phyloP scores from a whole-genome alignment of 1,140 invertebrate genomes.

The Anagrus nilaparvatae region DNA sequence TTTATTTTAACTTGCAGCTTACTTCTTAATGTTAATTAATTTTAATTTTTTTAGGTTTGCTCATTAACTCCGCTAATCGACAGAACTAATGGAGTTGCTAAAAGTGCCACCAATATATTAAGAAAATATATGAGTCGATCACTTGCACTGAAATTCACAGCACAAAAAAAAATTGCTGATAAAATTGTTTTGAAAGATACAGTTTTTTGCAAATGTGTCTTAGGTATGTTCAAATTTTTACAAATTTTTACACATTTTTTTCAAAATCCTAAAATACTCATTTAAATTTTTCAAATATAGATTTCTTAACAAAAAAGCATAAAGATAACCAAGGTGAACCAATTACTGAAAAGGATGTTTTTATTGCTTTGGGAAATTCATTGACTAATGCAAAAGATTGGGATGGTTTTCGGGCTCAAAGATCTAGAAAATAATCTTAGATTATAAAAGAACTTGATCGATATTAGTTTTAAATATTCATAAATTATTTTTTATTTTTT shows the following conservation, averaged over 20 bases:
- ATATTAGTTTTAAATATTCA: no score
- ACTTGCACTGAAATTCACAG: constrained; percentile 1
- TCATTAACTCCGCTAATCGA: not conserved
- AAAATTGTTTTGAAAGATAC: constrained; percentile 10
- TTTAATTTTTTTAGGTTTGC: not conserved
- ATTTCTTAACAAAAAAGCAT: constrained; percentile 2
- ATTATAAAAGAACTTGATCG: no score
- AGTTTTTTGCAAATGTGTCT: constrained; percentile 3
- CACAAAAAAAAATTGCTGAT: constrained; percentile 8
- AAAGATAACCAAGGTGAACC: constrained; percentile 1
- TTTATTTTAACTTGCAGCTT: no score
- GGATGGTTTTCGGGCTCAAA: not conserved
- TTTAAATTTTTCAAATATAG: constrained; percentile 6
- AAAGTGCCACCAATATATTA: not conserved
- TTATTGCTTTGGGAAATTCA: constrained; percentile 1
- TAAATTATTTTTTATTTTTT: no score
- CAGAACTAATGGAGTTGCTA: not conserved
- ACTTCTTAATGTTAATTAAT: no score
- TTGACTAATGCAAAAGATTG: constrained; percentile 8
- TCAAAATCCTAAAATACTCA: not conserved
- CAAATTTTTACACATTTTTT: no score
- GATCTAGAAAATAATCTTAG: no score
- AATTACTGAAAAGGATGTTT: constrained; percentile 6
- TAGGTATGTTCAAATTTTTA: not conserved
- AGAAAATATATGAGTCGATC: constrained; percentile 3